Percentiles rank a stretch among this genome's conserved stretches.
Evolutionary conservation across 2,797 vertebrate species (phyloP).

Genomic region (Manis javanica): DNA sequence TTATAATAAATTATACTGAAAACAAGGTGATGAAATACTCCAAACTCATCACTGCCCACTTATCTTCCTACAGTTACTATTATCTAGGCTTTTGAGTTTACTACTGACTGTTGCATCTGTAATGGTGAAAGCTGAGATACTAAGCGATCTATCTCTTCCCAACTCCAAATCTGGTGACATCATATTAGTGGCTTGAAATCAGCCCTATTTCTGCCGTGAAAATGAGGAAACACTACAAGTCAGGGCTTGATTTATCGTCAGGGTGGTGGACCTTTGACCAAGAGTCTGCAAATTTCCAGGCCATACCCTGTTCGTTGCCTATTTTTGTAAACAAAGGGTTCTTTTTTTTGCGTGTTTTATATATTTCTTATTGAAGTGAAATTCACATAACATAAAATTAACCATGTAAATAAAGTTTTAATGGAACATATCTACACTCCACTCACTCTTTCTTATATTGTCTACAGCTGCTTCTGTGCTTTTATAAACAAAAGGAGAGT

Average conservation of each 20-base stretch:
- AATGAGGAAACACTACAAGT: neutral
- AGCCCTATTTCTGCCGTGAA: neutral
- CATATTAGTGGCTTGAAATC: neutral
- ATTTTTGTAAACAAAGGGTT: neutral
- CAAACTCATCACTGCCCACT: neutral
- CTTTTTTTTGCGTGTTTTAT: neutral
- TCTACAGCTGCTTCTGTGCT: neutral
- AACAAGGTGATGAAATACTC: conserved; percentile 32
- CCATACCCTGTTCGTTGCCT: neutral
- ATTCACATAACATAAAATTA: neutral
- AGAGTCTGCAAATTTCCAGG: neutral
- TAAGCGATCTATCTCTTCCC: neutral
- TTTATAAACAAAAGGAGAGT: neutral
- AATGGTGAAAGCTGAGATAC: neutral
- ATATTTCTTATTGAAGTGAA: neutral
- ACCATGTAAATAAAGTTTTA: neutral
- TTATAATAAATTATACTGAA: neutral
- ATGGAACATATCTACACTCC: neutral
- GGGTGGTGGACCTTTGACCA: neutral
- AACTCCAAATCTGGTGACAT: neutral
- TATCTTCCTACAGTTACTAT: neutral
- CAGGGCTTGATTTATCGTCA: neutral
- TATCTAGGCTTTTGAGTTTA: neutral
- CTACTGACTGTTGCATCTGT: neutral
- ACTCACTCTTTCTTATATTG: neutral